Conservation (phyloP, 92 coral and sea anemone genomes). For the Porites cylindrica region DNA sequence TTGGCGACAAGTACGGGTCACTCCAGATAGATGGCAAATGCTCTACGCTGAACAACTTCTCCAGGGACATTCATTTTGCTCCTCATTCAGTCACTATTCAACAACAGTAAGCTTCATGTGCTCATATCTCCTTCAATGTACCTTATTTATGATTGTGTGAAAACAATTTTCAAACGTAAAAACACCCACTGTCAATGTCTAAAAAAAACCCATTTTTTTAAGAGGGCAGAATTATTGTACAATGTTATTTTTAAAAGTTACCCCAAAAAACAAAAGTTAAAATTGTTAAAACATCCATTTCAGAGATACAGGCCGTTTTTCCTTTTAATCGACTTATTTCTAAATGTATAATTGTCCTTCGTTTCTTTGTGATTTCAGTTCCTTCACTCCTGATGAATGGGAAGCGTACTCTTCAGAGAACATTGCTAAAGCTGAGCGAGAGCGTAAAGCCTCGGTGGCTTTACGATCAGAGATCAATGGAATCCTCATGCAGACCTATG, state of each 20-base stretch:
- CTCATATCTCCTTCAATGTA: not conserved
- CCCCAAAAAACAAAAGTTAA: no score
- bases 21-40: constrained; percentile 87
- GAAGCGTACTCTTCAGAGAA: constrained; percentile 93
- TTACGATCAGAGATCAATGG: constrained; percentile 96
- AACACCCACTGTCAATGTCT: not conserved
- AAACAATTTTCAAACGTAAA: no score
- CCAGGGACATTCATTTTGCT: constrained; percentile 92
- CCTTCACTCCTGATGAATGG: constrained; percentile 98
- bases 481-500: constrained; percentile 96
- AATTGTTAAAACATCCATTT: no score
- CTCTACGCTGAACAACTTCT: constrained; percentile 84
- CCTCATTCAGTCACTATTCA: constrained; percentile 97
- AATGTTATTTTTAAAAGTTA: no score
- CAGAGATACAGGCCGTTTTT: no score
- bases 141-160: not conserved
- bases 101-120: constrained; percentile 77
- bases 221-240: no score
- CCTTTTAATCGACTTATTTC: no score
- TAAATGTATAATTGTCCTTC: not conserved
- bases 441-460: constrained; percentile 95
- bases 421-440: constrained; percentile 97
- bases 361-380: constrained; percentile 50
- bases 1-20: constrained; percentile 93
- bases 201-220: no score